Conservation (phyloP, 2,888 invertebrate species). For the Brachypalpus laphriformis region DNA sequence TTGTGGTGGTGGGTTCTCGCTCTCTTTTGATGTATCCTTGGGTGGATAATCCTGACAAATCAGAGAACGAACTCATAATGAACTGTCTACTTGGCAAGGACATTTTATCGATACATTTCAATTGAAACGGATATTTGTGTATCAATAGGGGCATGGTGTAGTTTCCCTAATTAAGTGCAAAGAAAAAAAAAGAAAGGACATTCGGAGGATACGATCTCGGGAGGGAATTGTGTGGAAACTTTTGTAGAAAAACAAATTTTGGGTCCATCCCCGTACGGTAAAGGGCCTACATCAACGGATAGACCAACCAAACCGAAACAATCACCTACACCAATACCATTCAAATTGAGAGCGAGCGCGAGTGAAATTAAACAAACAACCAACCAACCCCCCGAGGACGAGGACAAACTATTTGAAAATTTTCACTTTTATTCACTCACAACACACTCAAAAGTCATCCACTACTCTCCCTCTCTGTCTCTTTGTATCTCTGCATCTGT, state of each 20-base stretch:
- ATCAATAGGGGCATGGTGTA: neutral
- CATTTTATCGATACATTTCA: constrained; percentile 47
- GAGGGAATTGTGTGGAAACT: neutral
- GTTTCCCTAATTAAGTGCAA: neutral
- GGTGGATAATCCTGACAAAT: constrained; percentile 40
- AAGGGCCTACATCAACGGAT: constrained; percentile 47
- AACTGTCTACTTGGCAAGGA: constrained; percentile 47
- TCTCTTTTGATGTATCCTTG: constrained; percentile 31
- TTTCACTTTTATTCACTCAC: constrained; percentile 68
- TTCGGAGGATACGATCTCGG: constrained; percentile 1
- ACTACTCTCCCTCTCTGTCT: neutral
- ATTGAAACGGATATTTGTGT: constrained; percentile 9
- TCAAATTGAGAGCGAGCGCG: constrained; percentile 55
- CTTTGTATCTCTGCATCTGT: neutral
- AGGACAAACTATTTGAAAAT: constrained; percentile 52
- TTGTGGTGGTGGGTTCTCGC: constrained; percentile 1
- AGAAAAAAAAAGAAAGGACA: neutral
- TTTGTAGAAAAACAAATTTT: neutral
- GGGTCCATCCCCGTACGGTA: constrained; percentile 10
- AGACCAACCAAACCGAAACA: constrained; percentile 36
- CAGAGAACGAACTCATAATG: constrained; percentile 46
- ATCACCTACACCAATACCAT: constrained; percentile 67
- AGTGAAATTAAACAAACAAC: constrained; percentile 28
- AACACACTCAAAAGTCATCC: constrained; percentile 50
- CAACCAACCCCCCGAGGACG: constrained; percentile 11